Evolutionary conservation across 2,888 invertebrate genomes (phyloP), one percentile per base, ranked within the genome.

Genomic region (Meloe dianella): DNA sequence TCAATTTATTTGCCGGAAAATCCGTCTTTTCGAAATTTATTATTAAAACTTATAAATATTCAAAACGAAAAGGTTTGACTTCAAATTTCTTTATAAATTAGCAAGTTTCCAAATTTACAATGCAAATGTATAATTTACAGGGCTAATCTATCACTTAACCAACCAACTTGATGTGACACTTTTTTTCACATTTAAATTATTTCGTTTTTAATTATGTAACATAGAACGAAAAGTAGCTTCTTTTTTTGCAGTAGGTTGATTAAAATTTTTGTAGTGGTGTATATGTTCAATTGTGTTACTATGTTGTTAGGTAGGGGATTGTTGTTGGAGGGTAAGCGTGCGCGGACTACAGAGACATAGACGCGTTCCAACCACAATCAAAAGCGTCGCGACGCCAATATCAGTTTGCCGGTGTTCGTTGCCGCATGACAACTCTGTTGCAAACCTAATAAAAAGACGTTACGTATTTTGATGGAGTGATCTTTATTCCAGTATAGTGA

Each of bases 361-460:
- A 71, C 63, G 70, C 58, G 66, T 60, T 68, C 60, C 68, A 64
- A 69, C 73, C 73, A 66, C 68, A 70, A 70, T 70, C 68, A 63
- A 64, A 54, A 70, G 67, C 73, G 70, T 67, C 71, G 69, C 73
- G 72, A 69, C 74, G 73, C 72, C 71, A 66, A 61, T 69, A 64
- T 66, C 73, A 74, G 73, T 74, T 72, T 57, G 70, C 66, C 72
- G 71, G 72, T 71, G 59, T 72, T 71, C 60, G 70, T 66, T 68
- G 70, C 69, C 70, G 60, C 64, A 67, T 69, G 72, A 68, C 67
- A 60, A 64, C 22, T 35, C 38, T 66, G 69, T 51, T 62, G 64
- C 63, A 20, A 20, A 20, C 17, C 41, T 12, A 30, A 20, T 14
- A n/a, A 30, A 2, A n/a, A 8, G 8, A n/a, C 32, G 27, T 56